A percentile compares a stretch with the other conserved stretches of the same genome.
Evolutionary conservation across 2,113 vertebrate species (phyloP).

Genomic region (Pluvianellus socialis): DNA sequence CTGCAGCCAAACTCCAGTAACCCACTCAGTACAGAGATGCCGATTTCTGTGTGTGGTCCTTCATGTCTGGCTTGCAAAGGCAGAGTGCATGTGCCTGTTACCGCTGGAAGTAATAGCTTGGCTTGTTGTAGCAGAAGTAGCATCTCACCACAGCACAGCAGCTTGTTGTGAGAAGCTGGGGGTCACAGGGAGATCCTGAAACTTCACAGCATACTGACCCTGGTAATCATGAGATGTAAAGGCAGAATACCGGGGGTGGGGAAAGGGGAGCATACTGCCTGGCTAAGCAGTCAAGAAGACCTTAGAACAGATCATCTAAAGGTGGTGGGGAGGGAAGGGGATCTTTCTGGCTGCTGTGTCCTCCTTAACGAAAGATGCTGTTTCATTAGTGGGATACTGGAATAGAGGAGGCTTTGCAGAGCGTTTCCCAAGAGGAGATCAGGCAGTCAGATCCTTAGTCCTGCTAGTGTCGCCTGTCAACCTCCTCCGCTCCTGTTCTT

Average conservation of each 20-base stretch:
- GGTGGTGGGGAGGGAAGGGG: background rate
- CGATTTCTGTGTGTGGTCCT: background rate
- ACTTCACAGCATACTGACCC: background rate
- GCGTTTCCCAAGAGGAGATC: background rate
- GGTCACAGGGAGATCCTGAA: background rate
- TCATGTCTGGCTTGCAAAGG: background rate
- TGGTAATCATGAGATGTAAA: background rate
- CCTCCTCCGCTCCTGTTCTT: background rate
- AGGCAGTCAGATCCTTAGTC: background rate
- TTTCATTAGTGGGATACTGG: background rate
- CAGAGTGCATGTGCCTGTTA: background rate
- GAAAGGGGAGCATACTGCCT: background rate
- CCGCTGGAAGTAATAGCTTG: background rate
- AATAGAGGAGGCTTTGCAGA: background rate
- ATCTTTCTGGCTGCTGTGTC: background rate
- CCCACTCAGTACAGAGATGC: background rate
- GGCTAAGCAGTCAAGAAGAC: background rate
- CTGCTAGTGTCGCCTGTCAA: background rate
- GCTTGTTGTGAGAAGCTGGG: background rate
- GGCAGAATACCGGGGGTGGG: background rate
- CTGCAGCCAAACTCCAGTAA: background rate
- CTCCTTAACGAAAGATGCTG: background rate
- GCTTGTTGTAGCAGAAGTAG: background rate
- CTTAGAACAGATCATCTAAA: background rate
- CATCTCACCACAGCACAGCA: background rate